Base-by-base conservation (phyloP, 2,888 invertebrate genomes). In the Exocentrus adspersus region DNA sequence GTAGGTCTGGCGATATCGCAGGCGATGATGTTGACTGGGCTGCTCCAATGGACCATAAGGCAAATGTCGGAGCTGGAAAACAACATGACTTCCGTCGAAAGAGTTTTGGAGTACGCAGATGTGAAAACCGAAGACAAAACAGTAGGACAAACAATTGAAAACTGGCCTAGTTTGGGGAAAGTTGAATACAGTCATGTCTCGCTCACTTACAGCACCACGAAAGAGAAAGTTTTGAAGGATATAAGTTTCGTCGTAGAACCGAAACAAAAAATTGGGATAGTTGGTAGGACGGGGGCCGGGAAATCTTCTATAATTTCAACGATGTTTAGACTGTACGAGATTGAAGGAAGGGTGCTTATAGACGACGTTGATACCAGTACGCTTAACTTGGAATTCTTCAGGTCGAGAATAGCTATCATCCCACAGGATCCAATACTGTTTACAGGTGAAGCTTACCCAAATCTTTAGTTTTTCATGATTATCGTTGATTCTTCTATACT, bases 41-140 rank as follows among this genome's bases (percentile, higher is more conserved):
- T 90, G 87, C 88, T 91, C 78, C 91, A 91, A 78, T 97, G 95
- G 95, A 95, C 94, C 14, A 93, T 97, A 89, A 68, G 81, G 17
- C 82, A 82, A 67, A 80, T 79, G 71, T 79, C 79, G 6, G 82
- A 83, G 68, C 65, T 82, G 56, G 82, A 82, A 79, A 95, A 93
- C 77, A 92, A 90, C 73, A 93, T 94, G 93, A 94, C 93, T 2
- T 91, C 93, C 9, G 96, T 98, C 0, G 97, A 98, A 82, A 88
- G 96, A 81, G 87, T 92, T 12, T 72, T 93, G 3, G 95, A 95
- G 77, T 97, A 95, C 78, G 88, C 89, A 0, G 86, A 89, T 30
- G 80, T 94, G 3, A 87, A 89, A 1, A 72, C 87, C 0, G 92
- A 92, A 72, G 42, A 67, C 28, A 63, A 48, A 37, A 16, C 46